Evolutionary conservation across 2,797 vertebrate genomes (phyloP), one percentile per base, ranked within the genome.

Genomic region (Xiphophorus birchmanni): DNA sequence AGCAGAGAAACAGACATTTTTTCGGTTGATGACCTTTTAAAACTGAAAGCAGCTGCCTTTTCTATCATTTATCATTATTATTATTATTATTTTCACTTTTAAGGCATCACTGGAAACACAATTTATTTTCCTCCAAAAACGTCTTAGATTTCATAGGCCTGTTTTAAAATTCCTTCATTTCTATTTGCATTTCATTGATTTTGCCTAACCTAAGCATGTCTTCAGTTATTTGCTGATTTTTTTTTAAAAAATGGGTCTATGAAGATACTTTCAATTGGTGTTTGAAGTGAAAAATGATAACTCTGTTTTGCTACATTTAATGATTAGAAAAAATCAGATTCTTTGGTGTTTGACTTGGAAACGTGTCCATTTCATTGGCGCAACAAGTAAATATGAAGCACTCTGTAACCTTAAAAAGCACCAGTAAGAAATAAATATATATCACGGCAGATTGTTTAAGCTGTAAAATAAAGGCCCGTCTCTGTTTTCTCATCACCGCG

Each of bases 401-500:
- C 58, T 60, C 13, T 60, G 29, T 63, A 32, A 7, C 58, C 4
- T 35, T 63, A 63, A 29, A 29, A 29, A 60, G 58, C 13, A 32
- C 58, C 32, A 15, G 29, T 29, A 29, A 15, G 15, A 60, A 12
- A 60, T 15, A 29, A 23, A 52, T 23, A 1, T 23, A 63, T 1
- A 7, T 63, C 60, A 35, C 6, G 11, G 29, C 5, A 32, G 3
- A 32, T 35, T 17, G 15, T 17, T 63, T 3, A 35, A 63, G 60
- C 60, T 35, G n/a, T 35, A 18, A 77, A 32, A 54, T 71, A 4
- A 54, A 9, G 5, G 4, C 23, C 11, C 9, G 13, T 65, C 32
- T 65, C 32, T 50, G 26, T 18, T 7, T 13, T 32, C 17, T 75
- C 81, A 21, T 77, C 52, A 73, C 44, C 40, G 65, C 77, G 90